A percentile compares a stretch with the other conserved stretches of the same genome.
phyloP scores from a whole-genome alignment of 2,888 invertebrate species.

The Philaethria dido region DNA sequence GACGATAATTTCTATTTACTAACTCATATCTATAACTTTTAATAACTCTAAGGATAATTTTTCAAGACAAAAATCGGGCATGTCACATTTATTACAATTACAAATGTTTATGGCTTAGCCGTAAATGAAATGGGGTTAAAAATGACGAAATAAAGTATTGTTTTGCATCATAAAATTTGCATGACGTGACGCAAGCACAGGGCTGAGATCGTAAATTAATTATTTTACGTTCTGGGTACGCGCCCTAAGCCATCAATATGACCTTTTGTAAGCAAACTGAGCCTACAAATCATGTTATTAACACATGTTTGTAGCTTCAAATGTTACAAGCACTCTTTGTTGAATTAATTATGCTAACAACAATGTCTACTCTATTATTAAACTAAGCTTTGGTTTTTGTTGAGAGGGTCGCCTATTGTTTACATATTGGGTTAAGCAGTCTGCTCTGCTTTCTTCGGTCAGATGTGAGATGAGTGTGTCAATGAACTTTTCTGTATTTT shows the following conservation, averaged over 20 bases:
- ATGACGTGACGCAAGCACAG: constrained; percentile 43
- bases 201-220: constrained; percentile 37
- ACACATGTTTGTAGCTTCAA: not conserved
- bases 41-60: not conserved
- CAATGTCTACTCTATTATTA: not conserved
- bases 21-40: too few species aligned
- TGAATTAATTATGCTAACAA: constrained; percentile 12
- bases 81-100: constrained; percentile 22
- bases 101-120: constrained; percentile 42
- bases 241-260: constrained; percentile 15
- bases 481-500: not conserved
- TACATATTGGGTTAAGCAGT: constrained; percentile 5
- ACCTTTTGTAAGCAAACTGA: constrained; percentile 13
- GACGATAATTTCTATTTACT: not conserved
- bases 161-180: constrained; percentile 46
- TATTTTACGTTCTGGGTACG: constrained; percentile 30
- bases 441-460: not conserved
- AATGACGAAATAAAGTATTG: constrained; percentile 46
- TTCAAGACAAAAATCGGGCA: not conserved
- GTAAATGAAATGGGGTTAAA: constrained; percentile 42
- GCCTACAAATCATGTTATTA: constrained; percentile 15
- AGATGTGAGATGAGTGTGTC: constrained; percentile 8
- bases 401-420: constrained; percentile 5
- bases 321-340: not conserved
- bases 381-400: not conserved